Conservation (phyloP, 1,140 invertebrate species). For the Temnothorax curvispinosus region DNA sequence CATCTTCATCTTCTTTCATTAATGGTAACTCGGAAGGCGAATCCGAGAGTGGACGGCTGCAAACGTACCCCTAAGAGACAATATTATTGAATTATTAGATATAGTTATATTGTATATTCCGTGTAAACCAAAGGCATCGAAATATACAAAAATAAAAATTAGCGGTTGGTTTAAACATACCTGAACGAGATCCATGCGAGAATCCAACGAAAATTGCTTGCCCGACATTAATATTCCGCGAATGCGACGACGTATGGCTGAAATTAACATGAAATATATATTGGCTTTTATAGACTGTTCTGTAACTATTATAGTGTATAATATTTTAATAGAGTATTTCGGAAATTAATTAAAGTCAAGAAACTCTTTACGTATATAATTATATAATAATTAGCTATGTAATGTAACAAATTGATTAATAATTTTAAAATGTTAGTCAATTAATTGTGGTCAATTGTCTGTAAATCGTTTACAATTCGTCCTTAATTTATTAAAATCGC, state of each 20-base stretch:
- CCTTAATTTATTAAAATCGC: neutral
- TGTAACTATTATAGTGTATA: neutral
- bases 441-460: neutral
- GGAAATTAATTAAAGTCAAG: neutral
- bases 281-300: neutral
- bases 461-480: neutral
- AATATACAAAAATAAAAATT: neutral
- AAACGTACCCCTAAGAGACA: slow-evolving; percentile 79
- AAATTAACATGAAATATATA: slow-evolving; percentile 45
- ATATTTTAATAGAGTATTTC: neutral
- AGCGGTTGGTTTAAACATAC: slow-evolving; percentile 78
- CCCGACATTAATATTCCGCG: slow-evolving; percentile 95
- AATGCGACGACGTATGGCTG: slow-evolving; percentile 93
- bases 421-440: too few species aligned
- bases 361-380: neutral
- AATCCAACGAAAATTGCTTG: slow-evolving; percentile 96
- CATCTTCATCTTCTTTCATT: slow-evolving; percentile 87
- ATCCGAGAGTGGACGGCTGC: slow-evolving; percentile 80
- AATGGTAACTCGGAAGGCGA: slow-evolving; percentile 84
- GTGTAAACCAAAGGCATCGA: neutral
- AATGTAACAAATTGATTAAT: neutral
- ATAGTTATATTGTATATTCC: neutral
- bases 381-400: neutral
- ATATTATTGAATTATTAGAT: neutral
- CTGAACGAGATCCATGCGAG: slow-evolving; percentile 95